Percentiles rank a stretch among this genome's conserved stretches.
Evolutionary conservation across 2,797 vertebrate species (phyloP).

Genomic region (Pipistrellus kuhlii): DNA sequence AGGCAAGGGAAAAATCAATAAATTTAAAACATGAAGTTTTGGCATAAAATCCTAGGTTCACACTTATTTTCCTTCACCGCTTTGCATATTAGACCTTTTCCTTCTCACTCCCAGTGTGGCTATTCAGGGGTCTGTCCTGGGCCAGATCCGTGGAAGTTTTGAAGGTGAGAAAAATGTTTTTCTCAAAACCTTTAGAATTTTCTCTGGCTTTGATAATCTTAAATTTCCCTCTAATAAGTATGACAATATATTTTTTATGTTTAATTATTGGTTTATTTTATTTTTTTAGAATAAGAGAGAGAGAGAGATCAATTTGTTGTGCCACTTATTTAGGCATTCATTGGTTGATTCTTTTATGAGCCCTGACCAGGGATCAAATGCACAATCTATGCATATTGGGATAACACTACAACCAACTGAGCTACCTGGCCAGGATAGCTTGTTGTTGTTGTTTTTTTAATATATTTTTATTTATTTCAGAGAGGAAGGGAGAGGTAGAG

Average conservation of each 20-base stretch:
- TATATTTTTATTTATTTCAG: too few species aligned
- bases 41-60: neutral
- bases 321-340: neutral
- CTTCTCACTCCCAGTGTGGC: neutral
- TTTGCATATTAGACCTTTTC: neutral
- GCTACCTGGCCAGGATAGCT: neutral
- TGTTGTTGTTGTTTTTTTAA: neutral
- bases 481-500: neutral
- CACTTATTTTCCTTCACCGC: neutral
- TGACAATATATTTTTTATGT: neutral
- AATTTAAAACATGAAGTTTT: neutral
- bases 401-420: neutral
- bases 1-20: constrained; percentile 2
- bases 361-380: neutral
- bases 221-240: neutral
- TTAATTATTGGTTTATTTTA: neutral
- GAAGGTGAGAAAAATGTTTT: neutral
- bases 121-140: neutral
- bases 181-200: constrained; percentile 38
- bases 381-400: too few species aligned
- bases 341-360: neutral
- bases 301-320: neutral
- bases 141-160: neutral
- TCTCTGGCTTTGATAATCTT: constrained; percentile 12
- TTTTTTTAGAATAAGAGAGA: neutral